phyloP scores from a whole-genome alignment of 2,113 vertebrate genomes.

The Macaca nemestrina region DNA sequence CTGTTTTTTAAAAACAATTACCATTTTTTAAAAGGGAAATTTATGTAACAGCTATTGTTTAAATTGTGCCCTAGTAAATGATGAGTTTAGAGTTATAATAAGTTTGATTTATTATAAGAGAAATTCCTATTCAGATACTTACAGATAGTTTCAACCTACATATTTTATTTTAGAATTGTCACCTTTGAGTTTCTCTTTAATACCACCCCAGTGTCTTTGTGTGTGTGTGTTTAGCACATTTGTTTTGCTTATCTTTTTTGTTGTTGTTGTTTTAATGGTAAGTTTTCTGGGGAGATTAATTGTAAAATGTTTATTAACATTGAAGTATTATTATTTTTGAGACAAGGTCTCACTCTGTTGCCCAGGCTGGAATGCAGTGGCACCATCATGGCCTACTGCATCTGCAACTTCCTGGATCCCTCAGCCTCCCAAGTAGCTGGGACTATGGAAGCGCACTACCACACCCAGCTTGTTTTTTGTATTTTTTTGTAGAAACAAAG shows the following conservation, averaged over 20 bases:
- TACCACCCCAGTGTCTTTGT: neutral
- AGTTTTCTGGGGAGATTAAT: neutral
- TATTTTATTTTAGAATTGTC: conserved; percentile 33
- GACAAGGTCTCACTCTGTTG: no score
- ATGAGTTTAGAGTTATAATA: conserved; percentile 41
- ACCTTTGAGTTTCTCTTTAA: conserved; percentile 4
- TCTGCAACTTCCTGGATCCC: no score
- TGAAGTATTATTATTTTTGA: neutral
- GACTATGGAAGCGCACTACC: no score
- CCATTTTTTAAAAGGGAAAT: neutral
- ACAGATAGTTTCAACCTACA: neutral
- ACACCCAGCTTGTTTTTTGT: no score
- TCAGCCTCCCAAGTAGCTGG: no score
- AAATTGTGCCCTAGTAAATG: neutral
- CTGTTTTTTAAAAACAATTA: neutral
- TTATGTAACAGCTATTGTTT: neutral
- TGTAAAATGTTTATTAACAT: neutral
- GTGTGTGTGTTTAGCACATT: neutral
- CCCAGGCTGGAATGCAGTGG: no score
- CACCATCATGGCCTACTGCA: no score
- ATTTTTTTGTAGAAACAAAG: no score
- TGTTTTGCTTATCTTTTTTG: neutral
- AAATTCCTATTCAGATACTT: neutral
- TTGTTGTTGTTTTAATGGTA: neutral
- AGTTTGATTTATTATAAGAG: conserved; percentile 3